phyloP scores from a whole-genome alignment of 2,113 vertebrate species.

The Phasianus colchicus region DNA sequence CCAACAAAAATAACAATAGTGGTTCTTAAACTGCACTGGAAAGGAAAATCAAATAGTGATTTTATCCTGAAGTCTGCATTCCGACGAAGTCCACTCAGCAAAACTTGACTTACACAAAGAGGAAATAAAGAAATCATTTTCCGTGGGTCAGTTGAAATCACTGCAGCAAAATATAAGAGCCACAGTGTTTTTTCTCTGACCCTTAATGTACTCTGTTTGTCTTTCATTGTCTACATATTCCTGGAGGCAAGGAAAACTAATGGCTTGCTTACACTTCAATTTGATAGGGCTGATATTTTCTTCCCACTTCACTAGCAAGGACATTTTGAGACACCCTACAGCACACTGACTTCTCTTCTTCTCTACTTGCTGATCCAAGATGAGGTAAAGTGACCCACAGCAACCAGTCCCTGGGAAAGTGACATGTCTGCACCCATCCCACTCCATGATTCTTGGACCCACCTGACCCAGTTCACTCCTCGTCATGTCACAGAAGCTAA shows the following conservation, averaged over 20 bases:
- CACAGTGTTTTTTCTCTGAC: accelerated
- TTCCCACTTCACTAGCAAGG: background rate
- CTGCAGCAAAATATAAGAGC: background rate
- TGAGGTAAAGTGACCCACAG: background rate
- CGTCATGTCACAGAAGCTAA: background rate
- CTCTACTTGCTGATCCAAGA: accelerated
- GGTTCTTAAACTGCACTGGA: background rate
- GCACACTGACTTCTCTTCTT: accelerated
- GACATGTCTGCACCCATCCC: background rate
- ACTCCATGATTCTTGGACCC: background rate
- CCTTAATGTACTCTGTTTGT: background rate
- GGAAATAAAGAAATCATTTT: conserved; percentile 1
- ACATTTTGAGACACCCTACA: background rate
- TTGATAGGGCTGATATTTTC: background rate
- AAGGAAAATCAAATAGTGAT: background rate
- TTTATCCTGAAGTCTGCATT: background rate
- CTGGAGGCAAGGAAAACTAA: background rate
- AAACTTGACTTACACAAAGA: background rate
- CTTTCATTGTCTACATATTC: background rate
- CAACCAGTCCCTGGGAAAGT: background rate
- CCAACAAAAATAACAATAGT: background rate
- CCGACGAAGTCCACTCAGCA: background rate
- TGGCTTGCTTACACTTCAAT: background rate
- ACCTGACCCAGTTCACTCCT: background rate
- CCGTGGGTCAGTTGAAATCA: background rate